These are phyloP conservation scores for Coelinius sp. DNA, from an alignment of 2,888 invertebrate genomes.

Conservation along the genomic window DNA sequence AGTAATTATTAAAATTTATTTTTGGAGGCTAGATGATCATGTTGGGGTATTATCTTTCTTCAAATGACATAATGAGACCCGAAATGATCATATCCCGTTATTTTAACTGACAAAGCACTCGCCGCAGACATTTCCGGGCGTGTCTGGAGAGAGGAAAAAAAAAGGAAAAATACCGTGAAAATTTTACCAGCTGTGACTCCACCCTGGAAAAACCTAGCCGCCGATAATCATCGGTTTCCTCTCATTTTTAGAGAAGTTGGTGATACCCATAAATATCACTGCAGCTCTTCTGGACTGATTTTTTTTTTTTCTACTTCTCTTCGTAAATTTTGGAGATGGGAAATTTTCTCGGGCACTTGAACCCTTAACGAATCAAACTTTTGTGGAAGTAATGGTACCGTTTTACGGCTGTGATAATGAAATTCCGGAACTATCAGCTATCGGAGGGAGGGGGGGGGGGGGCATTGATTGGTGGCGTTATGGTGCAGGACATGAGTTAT, in stretches of 20 bases:
- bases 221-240: slow-evolving; percentile 51
- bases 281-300: background rate
- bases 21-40: background rate
- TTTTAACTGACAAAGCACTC: slow-evolving; percentile 17
- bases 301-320: background rate
- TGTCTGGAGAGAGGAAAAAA: background rate
- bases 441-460: slow-evolving; percentile 56
- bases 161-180: slow-evolving; percentile 28
- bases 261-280: slow-evolving; percentile 41
- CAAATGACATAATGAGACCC: slow-evolving; percentile 25
- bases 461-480: slow-evolving; percentile 63
- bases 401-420: slow-evolving; percentile 65
- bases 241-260: slow-evolving; percentile 8
- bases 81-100: slow-evolving; percentile 21
- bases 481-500: slow-evolving; percentile 44
- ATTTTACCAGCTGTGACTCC: background rate
- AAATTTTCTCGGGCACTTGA: background rate
- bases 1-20: too few species aligned
- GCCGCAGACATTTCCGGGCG: slow-evolving; percentile 23
- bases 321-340: background rate
- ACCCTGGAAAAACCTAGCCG: slow-evolving; percentile 46
- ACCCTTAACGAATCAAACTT: slow-evolving; percentile 49
- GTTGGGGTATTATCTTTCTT: background rate
- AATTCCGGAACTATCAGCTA: slow-evolving; percentile 66
- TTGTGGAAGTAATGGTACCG: slow-evolving; percentile 57